These are phyloP conservation scores for Nematopogon swammerdamellus DNA, from an alignment of 2,888 invertebrate species.

Conservation along the genomic window DNA sequence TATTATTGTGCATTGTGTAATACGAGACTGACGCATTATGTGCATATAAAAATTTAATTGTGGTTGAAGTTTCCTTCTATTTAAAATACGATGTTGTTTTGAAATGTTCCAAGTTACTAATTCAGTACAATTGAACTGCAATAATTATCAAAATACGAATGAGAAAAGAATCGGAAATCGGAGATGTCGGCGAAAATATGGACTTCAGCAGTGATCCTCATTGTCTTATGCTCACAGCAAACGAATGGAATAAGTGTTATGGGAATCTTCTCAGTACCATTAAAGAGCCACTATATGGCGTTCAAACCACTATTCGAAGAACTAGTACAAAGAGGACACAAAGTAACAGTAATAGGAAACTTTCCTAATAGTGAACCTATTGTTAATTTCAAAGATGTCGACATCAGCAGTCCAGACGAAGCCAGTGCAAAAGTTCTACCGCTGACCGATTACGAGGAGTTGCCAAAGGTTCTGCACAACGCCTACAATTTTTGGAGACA, in stretches of 20 bases:
- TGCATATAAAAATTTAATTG: too few relatives aligned
- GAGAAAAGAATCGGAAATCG: too few relatives aligned
- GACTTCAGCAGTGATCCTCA: too few relatives aligned
- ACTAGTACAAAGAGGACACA: constrained; percentile 56
- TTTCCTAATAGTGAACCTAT: constrained; percentile 42
- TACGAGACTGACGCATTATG: too few relatives aligned
- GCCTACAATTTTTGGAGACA: constrained; percentile 19
- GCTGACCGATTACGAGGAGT: constrained; percentile 17
- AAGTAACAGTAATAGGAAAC: constrained; percentile 60
- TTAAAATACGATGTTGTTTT: too few relatives aligned
- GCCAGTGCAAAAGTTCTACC: constrained; percentile 4
- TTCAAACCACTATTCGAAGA: constrained; percentile 55
- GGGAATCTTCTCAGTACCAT: constrained; percentile 51
- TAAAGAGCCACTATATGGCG: constrained; percentile 64
- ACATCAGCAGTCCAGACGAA: constrained; percentile 22
- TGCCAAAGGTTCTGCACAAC: constrained; percentile 13
- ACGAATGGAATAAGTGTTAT: not conserved
- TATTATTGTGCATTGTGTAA: too few relatives aligned
- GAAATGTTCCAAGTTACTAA: too few relatives aligned
- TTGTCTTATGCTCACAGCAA: not conserved
- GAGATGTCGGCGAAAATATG: too few relatives aligned
- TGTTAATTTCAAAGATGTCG: constrained; percentile 53
- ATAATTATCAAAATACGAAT: too few relatives aligned
- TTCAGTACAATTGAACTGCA: too few relatives aligned
- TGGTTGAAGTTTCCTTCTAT: too few relatives aligned